A percentile compares a stretch with the other conserved stretches of the same genome.
Conservation (phyloP, 1,140 invertebrate species). For the Pseudobourletiella spinata region DNA sequence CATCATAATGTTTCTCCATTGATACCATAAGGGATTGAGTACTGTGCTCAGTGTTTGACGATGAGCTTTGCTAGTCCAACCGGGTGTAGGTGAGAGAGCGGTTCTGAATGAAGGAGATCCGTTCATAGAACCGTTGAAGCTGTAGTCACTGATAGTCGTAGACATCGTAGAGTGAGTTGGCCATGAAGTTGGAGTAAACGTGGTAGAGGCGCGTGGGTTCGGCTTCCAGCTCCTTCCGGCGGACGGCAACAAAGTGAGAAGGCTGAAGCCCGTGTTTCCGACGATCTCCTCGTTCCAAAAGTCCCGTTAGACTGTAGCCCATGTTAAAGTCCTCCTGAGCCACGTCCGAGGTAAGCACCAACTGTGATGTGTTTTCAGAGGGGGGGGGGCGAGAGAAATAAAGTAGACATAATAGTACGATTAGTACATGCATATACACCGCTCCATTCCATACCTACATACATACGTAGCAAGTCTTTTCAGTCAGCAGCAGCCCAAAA, state of each 20-base stretch:
- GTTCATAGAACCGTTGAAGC: slow-evolving; percentile 3
- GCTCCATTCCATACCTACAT: no score
- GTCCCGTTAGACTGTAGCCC: slow-evolving; percentile 78
- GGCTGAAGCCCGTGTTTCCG: slow-evolving; percentile 67
- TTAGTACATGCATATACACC: no score
- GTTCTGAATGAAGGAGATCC: neutral
- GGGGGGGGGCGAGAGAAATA: no score
- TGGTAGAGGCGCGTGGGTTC: neutral
- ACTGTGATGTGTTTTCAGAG: slow-evolving; percentile 44
- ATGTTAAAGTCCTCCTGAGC: slow-evolving; percentile 73
- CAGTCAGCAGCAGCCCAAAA: no score
- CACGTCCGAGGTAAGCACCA: slow-evolving; percentile 67
- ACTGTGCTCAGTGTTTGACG: no score
- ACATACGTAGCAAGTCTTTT: no score
- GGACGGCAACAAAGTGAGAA: slow-evolving; percentile 75
- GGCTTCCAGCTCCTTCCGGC: slow-evolving; percentile 47
- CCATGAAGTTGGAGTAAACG: slow-evolving; percentile 9
- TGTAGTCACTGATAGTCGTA: slow-evolving; percentile 12
- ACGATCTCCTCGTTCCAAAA: slow-evolving; percentile 66
- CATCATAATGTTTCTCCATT: no score
- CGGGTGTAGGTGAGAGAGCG: neutral
- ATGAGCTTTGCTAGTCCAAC: no score
- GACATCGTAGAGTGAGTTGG: slow-evolving; percentile 5
- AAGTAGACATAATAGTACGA: no score
- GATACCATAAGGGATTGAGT: no score